Conservation (phyloP, 2,113 vertebrate species). For the Phrynocephalus versicolor region DNA sequence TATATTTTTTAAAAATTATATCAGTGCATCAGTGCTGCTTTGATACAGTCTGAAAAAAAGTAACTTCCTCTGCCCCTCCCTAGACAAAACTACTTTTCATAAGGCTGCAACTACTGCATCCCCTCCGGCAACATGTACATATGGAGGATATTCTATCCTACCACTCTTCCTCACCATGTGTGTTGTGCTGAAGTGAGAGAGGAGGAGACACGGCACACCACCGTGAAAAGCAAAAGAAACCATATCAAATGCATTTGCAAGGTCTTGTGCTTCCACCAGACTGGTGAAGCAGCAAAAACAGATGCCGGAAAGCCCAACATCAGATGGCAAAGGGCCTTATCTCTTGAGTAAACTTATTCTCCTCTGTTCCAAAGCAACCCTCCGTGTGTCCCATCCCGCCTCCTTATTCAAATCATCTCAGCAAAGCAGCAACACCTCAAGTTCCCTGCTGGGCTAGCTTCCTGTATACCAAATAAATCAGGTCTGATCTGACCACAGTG, state of each 20-base stretch:
- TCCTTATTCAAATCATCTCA: conserved; percentile 9
- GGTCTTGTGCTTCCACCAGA: not conserved
- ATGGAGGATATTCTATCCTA: not conserved
- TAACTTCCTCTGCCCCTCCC: too few relatives aligned
- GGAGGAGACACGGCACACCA: not conserved
- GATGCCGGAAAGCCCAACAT: not conserved
- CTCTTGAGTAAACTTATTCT: not conserved
- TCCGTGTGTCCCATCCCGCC: not conserved
- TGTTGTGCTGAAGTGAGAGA: not conserved
- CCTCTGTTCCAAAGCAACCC: not conserved
- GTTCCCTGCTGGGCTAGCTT: conserved; percentile 32
- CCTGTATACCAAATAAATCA: conserved; percentile 39
- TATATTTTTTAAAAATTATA: too few relatives aligned
- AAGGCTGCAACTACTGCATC: not conserved
- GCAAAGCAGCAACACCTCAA: conserved; percentile 11
- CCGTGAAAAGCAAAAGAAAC: not conserved
- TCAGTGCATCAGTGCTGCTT: too few relatives aligned
- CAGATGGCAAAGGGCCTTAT: not conserved
- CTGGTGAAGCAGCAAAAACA: not conserved
- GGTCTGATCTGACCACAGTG: conserved; percentile 27
- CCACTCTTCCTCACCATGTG: not conserved
- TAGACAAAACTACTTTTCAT: not conserved
- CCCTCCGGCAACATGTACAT: too few relatives aligned
- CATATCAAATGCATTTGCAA: not conserved
- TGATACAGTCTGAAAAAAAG: too few relatives aligned